Percentiles rank a stretch among this genome's conserved stretches.
Evolutionary conservation across 2,113 vertebrate species (phyloP).

Genomic region (Tachysurus vachellii): DNA sequence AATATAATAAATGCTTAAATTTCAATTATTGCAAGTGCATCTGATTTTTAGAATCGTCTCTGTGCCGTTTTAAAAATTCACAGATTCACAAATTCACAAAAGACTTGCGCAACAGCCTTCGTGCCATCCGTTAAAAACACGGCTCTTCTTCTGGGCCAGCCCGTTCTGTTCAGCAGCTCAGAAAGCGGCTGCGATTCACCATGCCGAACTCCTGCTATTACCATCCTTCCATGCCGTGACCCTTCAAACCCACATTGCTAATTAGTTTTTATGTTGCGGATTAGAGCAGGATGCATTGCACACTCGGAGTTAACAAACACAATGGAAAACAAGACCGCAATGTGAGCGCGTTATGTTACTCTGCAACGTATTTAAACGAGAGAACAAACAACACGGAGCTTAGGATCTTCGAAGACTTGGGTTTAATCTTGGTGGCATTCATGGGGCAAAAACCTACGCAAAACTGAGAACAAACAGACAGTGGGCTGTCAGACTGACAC

Average conservation of each 20-base stretch:
- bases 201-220: neutral
- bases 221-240: neutral
- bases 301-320: neutral
- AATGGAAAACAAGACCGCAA: neutral
- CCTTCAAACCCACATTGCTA: neutral
- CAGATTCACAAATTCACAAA: neutral
- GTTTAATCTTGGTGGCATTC: too few species aligned
- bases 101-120: constrained; percentile 1
- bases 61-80: neutral
- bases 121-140: constrained; percentile 8
- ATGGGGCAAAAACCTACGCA: too few species aligned
- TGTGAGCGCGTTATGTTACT: neutral
- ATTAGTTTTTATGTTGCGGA: constrained; percentile 14
- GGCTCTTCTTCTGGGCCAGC: neutral
- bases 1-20: too few species aligned
- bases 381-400: neutral
- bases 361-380: neutral
- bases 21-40: neutral
- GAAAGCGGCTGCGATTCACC: neutral
- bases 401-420: too few species aligned
- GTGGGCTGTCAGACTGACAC: too few species aligned
- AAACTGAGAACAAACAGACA: too few species aligned
- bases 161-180: neutral
- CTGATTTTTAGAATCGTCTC: too few species aligned
- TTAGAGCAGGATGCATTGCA: neutral